Conservation (phyloP, 2,888 invertebrate genomes). For the Eupelmus urozonus region DNA sequence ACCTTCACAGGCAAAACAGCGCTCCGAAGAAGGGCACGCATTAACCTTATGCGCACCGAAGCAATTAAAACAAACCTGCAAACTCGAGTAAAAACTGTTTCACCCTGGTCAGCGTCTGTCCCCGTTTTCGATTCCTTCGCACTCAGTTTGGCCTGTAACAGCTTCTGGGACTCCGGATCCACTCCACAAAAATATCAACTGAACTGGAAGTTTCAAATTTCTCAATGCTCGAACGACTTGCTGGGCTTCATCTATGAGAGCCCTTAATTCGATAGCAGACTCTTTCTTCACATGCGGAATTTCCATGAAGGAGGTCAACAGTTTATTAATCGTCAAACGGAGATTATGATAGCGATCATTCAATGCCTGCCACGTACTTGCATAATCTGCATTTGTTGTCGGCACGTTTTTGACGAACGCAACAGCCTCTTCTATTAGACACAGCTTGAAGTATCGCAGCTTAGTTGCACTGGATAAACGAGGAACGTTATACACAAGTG, state of each 20-base stretch:
- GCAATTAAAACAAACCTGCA: not conserved
- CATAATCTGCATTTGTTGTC: not conserved
- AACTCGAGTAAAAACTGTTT: too few species aligned
- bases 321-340: not conserved
- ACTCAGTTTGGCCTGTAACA: not conserved
- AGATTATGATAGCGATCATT: not conserved
- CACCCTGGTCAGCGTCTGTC: too few species aligned
- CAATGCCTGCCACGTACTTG: conserved; percentile 1
- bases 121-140: not conserved
- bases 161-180: not conserved
- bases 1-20: not conserved
- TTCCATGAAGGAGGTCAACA: not conserved
- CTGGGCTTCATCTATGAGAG: conserved; percentile 16
- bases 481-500: not conserved
- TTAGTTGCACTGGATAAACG: not conserved
- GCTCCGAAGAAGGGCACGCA: not conserved
- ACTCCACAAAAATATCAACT: too few species aligned
- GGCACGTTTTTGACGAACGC: conserved; percentile 17
- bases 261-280: not conserved
- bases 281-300: not conserved
- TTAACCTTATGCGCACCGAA: not conserved
- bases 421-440: not conserved
- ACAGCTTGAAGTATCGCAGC: conserved; percentile 11
- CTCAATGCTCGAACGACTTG: not conserved
- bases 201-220: not conserved